phyloP scores from a whole-genome alignment of 2,113 vertebrate species.

The Malurus elegans region DNA sequence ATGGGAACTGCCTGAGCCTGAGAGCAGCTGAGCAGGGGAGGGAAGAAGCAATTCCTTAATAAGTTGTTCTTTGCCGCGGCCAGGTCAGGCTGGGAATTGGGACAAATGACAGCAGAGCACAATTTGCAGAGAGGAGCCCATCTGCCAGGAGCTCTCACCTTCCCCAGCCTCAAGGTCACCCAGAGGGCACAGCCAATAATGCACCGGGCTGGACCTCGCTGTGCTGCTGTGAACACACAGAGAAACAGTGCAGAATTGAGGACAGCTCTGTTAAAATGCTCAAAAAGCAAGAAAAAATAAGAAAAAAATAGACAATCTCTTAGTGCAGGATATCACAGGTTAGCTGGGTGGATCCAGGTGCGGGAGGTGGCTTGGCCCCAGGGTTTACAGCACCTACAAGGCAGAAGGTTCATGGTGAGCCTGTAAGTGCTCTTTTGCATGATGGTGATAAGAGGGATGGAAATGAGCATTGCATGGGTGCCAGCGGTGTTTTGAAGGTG shows the following conservation, averaged over 20 bases:
- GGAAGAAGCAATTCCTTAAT: slow-evolving; percentile 9
- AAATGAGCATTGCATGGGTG: background rate
- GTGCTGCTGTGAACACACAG: background rate
- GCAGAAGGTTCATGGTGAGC: background rate
- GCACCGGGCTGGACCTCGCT: background rate
- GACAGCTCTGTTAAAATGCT: background rate
- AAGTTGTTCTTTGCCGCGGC: background rate
- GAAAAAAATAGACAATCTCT: background rate
- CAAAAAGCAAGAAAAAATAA: background rate
- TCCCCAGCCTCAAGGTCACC: background rate
- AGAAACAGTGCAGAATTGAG: background rate
- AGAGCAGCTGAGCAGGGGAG: background rate
- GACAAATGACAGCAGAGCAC: background rate
- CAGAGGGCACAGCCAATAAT: background rate
- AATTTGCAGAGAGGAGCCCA: background rate
- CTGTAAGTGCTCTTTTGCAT: background rate
- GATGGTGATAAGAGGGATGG: background rate
- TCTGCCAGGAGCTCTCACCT: background rate
- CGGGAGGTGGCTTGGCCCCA: background rate
- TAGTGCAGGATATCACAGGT: background rate
- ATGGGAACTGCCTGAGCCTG: background rate
- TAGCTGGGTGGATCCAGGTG: background rate
- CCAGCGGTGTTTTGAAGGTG: background rate
- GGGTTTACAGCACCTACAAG: background rate
- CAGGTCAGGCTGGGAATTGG: background rate